phyloP scores from a whole-genome alignment of 2,113 vertebrate species.

The Mormoops blainvillei region DNA sequence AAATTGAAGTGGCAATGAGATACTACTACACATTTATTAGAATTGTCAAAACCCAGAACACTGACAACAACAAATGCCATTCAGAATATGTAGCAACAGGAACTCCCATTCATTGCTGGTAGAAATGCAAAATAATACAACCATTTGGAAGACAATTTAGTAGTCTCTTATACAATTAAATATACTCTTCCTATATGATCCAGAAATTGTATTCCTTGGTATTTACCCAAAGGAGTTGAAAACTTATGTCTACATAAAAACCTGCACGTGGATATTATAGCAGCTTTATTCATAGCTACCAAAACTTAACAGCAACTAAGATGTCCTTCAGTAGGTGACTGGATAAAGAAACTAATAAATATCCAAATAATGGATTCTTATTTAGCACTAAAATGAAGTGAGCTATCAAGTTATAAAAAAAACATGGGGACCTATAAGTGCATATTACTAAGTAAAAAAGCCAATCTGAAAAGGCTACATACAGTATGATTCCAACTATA shows the following conservation, averaged over 20 bases:
- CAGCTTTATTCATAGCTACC: neutral
- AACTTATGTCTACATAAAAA: neutral
- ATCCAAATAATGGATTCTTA: too few relatives aligned
- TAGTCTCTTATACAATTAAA: neutral
- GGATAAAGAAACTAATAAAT: neutral
- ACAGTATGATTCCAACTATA: neutral
- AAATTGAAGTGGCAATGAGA: neutral
- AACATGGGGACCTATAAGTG: neutral
- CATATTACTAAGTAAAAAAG: neutral
- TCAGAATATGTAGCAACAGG: neutral
- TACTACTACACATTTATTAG: neutral
- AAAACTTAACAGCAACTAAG: neutral
- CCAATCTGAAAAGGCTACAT: neutral
- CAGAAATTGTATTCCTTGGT: neutral
- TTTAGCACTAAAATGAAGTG: neutral
- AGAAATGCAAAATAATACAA: neutral
- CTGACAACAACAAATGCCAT: neutral
- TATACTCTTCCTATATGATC: neutral
- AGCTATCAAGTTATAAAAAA: neutral
- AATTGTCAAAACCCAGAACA: neutral
- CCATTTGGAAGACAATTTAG: neutral
- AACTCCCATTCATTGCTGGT: neutral
- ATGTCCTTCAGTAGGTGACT: neutral
- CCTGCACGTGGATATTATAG: neutral
- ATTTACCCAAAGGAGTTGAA: neutral